These are phyloP conservation scores for Helicolenus hilgendorfi DNA, from an alignment of 2,797 vertebrate genomes.

Conservation along the genomic window DNA sequence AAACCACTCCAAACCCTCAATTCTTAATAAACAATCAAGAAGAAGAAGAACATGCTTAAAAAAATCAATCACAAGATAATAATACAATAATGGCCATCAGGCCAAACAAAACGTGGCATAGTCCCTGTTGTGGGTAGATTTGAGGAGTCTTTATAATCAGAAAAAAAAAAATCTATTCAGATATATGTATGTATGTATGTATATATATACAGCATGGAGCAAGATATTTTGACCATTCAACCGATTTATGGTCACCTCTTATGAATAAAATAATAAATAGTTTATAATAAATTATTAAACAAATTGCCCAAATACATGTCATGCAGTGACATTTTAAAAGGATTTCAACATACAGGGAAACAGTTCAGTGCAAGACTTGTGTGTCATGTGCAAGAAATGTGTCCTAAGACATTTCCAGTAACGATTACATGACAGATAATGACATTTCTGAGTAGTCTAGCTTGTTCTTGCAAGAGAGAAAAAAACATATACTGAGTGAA, in stretches of 20 bases:
- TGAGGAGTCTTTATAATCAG: not conserved
- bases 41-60: not conserved
- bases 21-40: not conserved
- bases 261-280: slow-evolving; percentile 25
- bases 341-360: slow-evolving; percentile 1
- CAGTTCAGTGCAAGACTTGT: not conserved
- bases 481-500: not conserved
- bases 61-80: not conserved
- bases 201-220: not conserved
- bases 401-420: not conserved
- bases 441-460: not conserved
- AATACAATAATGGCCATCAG: not conserved
- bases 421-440: not conserved
- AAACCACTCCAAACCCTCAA: not conserved
- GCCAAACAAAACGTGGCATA: not conserved
- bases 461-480: not conserved
- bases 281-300: slow-evolving; percentile 25
- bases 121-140: not conserved
- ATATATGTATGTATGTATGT: no score
- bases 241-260: not conserved
- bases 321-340: slow-evolving; percentile 57
- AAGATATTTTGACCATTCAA: not conserved
- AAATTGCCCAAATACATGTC: slow-evolving; percentile 4
- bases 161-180: not conserved
- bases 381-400: not conserved